Base-by-base conservation (phyloP, 2,113 vertebrate genomes). In the Acanthisitta chloris region DNA sequence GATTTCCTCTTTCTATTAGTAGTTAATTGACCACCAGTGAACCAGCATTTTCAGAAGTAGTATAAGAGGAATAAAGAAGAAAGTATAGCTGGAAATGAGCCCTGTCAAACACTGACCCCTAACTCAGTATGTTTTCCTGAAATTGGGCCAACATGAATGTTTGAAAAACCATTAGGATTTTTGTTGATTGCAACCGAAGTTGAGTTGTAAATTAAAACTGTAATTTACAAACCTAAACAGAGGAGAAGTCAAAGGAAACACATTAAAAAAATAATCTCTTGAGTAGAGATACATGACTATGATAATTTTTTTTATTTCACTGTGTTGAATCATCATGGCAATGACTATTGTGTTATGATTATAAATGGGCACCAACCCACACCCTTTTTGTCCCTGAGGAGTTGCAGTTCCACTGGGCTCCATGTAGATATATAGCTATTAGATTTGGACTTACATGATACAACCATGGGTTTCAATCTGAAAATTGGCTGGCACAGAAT, bases 271-370 rank as follows among this genome's bases (percentile, higher is more conserved):
- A 42, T 24, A 18, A 23, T 33, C 23, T 46, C 14, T 49, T 38
- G 7, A 55, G 10, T 33, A 62, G 11, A 66, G 21, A 79, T 2
- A 34, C 17, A 85, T 0, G 0, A 8, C 17, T 43, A 25, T 34
- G 17, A 17, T 31, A 1, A 1, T 5, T 29, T 46, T 69, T 61
- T 81, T 66, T 43, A 52, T 58, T 80, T 86, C 14, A 48, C 3
- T 26, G 2, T 33, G 17, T 55, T 72, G 18, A 80, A 46, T 57
- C 55, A 78, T 40, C n/a, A 19, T 9, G 18, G 72, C 13, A 69
- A 8, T 36, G 7, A 10, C n/a, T n/a, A n/a, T n/a, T n/a, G n/a
- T n/a, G n/a, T n/a, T 54, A 21, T 19, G 15, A 62, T 67, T 91
- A 43, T 17, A 65, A 77, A 38, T 14, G 4, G 49, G 5, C 11